These are phyloP conservation scores for Gallinago undulata DNA, from an alignment of 2,113 vertebrate genomes.

Conservation along the genomic window DNA sequence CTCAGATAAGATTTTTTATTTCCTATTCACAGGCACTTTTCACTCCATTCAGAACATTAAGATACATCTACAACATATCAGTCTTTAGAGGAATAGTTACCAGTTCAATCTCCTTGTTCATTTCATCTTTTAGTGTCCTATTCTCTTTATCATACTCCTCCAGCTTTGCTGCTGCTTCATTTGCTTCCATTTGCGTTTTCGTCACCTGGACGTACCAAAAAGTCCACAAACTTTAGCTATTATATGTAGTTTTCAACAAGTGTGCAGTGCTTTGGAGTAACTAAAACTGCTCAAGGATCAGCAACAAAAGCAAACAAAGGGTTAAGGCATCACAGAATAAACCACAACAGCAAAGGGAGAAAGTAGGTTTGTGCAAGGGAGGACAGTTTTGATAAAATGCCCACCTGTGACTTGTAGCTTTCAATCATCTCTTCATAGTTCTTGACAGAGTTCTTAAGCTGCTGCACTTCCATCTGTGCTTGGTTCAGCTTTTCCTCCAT, in stretches of 20 bases:
- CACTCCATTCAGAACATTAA: not conserved
- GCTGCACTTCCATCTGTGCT: slow-evolving; percentile 82
- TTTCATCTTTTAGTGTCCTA: slow-evolving; percentile 73
- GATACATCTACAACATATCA: not conserved
- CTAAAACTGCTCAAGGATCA: not conserved
- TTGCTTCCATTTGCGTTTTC: slow-evolving; percentile 82
- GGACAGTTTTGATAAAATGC: slow-evolving; percentile 29
- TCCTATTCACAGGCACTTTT: not conserved
- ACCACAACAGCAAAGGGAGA: not conserved
- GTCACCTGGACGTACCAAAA: slow-evolving; percentile 72
- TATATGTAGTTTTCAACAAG: not conserved
- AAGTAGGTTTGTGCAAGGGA: not conserved
- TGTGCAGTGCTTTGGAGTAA: not conserved
- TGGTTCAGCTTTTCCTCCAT: slow-evolving; percentile 85
- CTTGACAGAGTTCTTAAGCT: slow-evolving; percentile 84
- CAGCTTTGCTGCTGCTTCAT: slow-evolving; percentile 80
- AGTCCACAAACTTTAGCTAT: not conserved
- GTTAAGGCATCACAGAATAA: not conserved
- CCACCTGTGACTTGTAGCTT: slow-evolving; percentile 89
- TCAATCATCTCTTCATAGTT: slow-evolving; percentile 88
- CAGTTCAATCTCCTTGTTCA: slow-evolving; percentile 81
- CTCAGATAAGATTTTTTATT: not conserved
- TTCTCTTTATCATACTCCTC: slow-evolving; percentile 82
- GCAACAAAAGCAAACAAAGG: not conserved
- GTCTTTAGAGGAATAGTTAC: slow-evolving; percentile 59